Evolutionary conservation across 2,113 vertebrate genomes (phyloP), one percentile per base, ranked within the genome.

Genomic region (Tichodroma muraria): DNA sequence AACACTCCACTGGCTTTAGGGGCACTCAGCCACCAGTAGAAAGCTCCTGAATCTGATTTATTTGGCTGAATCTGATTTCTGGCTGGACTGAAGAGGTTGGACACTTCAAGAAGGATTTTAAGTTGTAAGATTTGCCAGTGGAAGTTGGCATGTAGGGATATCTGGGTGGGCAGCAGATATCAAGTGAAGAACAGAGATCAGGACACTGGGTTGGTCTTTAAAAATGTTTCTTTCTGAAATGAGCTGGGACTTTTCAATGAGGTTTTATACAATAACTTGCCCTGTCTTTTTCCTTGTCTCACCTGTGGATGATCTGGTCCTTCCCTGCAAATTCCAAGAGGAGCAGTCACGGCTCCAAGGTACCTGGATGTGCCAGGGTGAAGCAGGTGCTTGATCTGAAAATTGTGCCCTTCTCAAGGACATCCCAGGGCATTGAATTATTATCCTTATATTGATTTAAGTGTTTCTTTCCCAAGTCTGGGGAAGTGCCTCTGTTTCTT

Each of bases 161-260:
- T 42, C 28, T 38, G 61, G 44, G 25, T 18, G 44, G 38, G n/a
- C 73, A 95, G 33, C 25, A 85, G 57, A 23, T 44, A 25, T 0
- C 3, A 73, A 64, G 37, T n/a, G 38, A 47, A 37, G 15, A 79
- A 71, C 1, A 57, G 23, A 12, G 13, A 23, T 47, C 45, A 72
- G 75, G 27, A 52, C 12, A 42, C 4, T 0, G 1, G 22, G 7
- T 1, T 80, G 61, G 23, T 30, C 35, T 38, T 24, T 23, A 63
- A 68, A 87, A 87, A 50, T 28, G 12, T 63, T 71, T 72, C 4
- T 59, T 89, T 89, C 33, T 70, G 10, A 85, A 24, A 12, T 49
- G 35, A 79, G 8, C n/a, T 54, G 30, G 71, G 70, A 28, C 5
- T 38, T 76, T 37, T 30, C 49, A n/a, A 6, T 35, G 52, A 84